These are phyloP conservation scores for Acomys russatus DNA, from an alignment of 2,797 vertebrate genomes.

Conservation along the genomic window DNA sequence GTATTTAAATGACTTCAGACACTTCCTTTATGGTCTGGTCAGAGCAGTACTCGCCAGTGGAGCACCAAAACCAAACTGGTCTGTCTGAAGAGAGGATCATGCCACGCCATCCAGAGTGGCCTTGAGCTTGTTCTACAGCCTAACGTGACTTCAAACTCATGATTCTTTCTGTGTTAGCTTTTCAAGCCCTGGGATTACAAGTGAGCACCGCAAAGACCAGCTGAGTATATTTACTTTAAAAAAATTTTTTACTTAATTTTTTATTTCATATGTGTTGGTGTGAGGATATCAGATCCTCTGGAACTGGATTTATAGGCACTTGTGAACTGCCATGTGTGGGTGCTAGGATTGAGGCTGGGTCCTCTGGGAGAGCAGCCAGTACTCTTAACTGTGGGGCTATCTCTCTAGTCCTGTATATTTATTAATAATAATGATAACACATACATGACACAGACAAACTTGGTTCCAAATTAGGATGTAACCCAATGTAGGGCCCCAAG, in stretches of 20 bases:
- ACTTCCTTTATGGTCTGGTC: neutral
- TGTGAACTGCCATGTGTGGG: neutral
- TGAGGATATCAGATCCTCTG: neutral
- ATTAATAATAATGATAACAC: neutral
- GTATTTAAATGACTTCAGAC: slow-evolving; percentile 6
- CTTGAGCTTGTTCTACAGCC: neutral
- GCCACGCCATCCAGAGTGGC: neutral
- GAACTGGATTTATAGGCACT: neutral
- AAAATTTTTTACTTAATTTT: neutral
- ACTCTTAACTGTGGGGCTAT: neutral
- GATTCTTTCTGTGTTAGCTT: neutral
- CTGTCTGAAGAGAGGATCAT: neutral
- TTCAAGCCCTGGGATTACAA: neutral
- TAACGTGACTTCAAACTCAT: neutral
- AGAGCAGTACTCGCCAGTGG: neutral
- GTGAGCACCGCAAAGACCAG: neutral
- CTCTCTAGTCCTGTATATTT: neutral
- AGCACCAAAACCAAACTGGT: neutral
- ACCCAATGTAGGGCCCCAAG: neutral
- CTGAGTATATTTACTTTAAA: neutral
- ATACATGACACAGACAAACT: neutral
- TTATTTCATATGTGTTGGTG: neutral
- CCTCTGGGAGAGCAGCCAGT: neutral
- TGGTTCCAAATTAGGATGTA: neutral
- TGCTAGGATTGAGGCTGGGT: neutral